Evolutionary conservation across 2,888 invertebrate genomes (phyloP), one percentile per base, ranked within the genome.

Genomic region (Anoncus sp.): DNA sequence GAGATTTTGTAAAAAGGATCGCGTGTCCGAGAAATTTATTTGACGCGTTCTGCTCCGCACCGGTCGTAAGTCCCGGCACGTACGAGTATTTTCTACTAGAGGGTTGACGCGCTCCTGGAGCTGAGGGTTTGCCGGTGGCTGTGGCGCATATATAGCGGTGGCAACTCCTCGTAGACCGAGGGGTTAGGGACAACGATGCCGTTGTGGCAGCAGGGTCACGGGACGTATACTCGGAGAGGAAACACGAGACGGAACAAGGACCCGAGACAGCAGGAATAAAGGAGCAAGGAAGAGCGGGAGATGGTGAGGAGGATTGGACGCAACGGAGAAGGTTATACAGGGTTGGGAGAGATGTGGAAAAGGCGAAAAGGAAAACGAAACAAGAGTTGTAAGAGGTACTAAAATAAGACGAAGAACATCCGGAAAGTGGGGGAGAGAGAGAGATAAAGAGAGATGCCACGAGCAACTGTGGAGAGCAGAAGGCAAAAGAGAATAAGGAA

Each of bases 21-120:
- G 81, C 83, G 84, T 84, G 81, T 84, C 81, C 81, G 76, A 60
- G 75, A 82, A 85, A 87, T 88, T 86, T 86, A 87, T 87, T 86
- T 85, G 83, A 84, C 81, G 79, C 72, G 75, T 75, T 74, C 73
- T n/a, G n/a, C n/a, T 63, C 69, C 49, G 79, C 55, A 22, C n/a
- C 38, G 20, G 81, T 85, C 82, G 82, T 67, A 67, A 87, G 87
- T 88, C 86, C 63, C 77, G 82, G 84, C 88, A 87, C 88, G 88
- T 88, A 81, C 82, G 71, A 59, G 82, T 85, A 78, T 75, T 71
- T 77, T 78, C 62, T 38, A 75, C 66, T 55, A 6, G 18, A 22
- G 51, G 60, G 43, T 27, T 24, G 43, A 22, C 38, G 38, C 47
- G 55, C 38, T 40, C 22, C 40, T 43, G 45, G 66, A 4, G 40